phyloP scores from a whole-genome alignment of 2,113 vertebrate genomes.

The Lota lota region DNA sequence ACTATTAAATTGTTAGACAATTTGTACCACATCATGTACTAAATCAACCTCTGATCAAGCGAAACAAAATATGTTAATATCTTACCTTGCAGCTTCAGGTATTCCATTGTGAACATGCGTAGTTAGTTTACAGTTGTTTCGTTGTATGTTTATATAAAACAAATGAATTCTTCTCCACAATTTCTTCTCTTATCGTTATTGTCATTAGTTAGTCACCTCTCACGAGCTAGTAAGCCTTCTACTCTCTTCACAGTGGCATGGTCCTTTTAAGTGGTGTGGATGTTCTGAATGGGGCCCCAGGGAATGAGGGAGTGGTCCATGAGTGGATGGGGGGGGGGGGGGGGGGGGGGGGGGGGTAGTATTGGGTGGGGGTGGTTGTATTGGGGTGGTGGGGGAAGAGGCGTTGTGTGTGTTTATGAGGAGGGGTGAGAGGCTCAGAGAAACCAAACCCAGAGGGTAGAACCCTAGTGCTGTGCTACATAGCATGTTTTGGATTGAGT shows the following conservation, averaged over 20 bases:
- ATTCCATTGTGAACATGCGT: constrained; percentile 24
- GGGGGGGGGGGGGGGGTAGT: too few relatives aligned
- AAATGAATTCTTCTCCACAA: background rate
- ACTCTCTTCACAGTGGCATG: background rate
- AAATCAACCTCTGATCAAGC: too few relatives aligned
- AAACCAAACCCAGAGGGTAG: too few relatives aligned
- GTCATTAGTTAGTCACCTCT: background rate
- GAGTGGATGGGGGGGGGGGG: background rate
- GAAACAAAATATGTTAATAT: background rate
- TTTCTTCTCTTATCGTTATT: background rate
- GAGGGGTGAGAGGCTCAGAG: too few relatives aligned
- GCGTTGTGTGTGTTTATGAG: too few relatives aligned
- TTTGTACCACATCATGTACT: too few relatives aligned
- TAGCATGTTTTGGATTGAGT: too few relatives aligned
- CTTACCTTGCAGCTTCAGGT: constrained; percentile 30
- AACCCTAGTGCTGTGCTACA: too few relatives aligned
- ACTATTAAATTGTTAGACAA: too few relatives aligned
- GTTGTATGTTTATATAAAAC: too few relatives aligned
- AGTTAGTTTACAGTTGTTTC: too few relatives aligned
- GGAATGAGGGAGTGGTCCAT: background rate
- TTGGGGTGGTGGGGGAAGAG: too few relatives aligned
- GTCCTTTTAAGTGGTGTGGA: background rate
- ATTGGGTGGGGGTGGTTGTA: background rate
- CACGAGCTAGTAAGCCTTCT: background rate
- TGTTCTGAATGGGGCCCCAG: background rate